Base-by-base conservation (phyloP, 2,888 invertebrate genomes). In the Lithophane semibrunnea region DNA sequence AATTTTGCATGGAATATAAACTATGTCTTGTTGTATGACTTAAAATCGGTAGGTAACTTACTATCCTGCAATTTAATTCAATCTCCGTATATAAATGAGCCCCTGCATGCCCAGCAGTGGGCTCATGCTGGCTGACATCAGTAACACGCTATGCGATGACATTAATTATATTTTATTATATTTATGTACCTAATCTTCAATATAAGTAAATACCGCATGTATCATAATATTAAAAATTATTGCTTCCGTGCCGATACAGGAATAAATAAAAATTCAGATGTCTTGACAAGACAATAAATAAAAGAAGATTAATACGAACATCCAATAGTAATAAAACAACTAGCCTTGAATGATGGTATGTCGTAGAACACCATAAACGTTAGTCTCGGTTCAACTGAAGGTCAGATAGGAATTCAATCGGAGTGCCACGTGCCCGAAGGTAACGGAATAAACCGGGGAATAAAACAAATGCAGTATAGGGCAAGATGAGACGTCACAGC, bases 401-500 rank as follows among this genome's bases (percentile, higher is more conserved):
- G 89, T 56, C 88, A 77, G 75, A 81, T 86, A 77, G 79, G 74
- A 85, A 88, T 86, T 72, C 81, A 84, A 85, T 82, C 86, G 84
- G 77, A 83, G 77, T 78, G 82, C 90, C 93, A 93, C 92, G 91
- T 92, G 93, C 85, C 56, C 83, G 84, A 88, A 89, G 89, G 90
- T 91, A 91, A 91, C 92, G 93, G 93, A 93, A 93, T 92, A 92
- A 90, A 90, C 91, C 92, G 86, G 88, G 88, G 79, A 90, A 89
- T 88, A 88, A 90, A 90, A 90, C 88, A 91, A 90, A 88, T 85
- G 83, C 88, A 88, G 85, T 88, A 89, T 86, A 91, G 92, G 91
- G 90, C 90, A 87, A 88, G 90, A 86, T 80, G 89, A 86, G 88
- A 94, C 94, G 94, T 94, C 94, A 95, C 90, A 91, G 91, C 90